Evolutionary conservation across 2,888 invertebrate genomes (phyloP).

Genomic region (Augiades crinisus): DNA sequence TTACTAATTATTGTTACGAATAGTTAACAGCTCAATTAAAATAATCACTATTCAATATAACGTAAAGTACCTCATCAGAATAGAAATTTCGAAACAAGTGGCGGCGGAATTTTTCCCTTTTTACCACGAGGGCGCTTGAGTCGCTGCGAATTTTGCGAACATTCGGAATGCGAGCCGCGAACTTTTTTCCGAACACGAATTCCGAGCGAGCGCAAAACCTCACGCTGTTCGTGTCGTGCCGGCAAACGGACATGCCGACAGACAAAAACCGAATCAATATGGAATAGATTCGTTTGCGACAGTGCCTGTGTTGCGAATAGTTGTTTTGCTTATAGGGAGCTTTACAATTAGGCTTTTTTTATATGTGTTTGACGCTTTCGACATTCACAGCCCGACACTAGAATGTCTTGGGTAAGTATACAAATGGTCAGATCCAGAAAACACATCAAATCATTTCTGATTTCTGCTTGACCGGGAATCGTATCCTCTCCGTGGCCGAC

Average conservation of each 20-base stretch:
- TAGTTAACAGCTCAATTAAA: not conserved
- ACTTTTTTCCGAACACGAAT: slow-evolving; percentile 24
- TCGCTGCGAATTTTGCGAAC: slow-evolving; percentile 17
- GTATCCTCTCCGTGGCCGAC: too few relatives aligned
- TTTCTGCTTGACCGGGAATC: too few relatives aligned
- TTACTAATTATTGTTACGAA: too few relatives aligned
- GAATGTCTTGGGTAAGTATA: too few relatives aligned
- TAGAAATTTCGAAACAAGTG: not conserved
- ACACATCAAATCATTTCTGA: too few relatives aligned
- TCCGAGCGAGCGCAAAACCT: slow-evolving; percentile 37
- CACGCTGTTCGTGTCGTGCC: slow-evolving; percentile 38
- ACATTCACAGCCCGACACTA: too few relatives aligned
- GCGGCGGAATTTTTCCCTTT: not conserved
- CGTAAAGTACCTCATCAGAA: not conserved
- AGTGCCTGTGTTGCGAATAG: not conserved
- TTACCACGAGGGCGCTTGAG: slow-evolving; percentile 2
- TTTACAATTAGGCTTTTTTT: too few relatives aligned
- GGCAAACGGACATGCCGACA: slow-evolving; percentile 28
- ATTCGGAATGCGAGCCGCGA: slow-evolving; percentile 21
- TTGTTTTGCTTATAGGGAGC: too few relatives aligned
- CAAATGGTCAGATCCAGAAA: too few relatives aligned
- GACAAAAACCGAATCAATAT: slow-evolving; percentile 25
- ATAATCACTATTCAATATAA: not conserved
- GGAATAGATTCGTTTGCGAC: slow-evolving; percentile 11
- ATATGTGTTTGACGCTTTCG: too few relatives aligned